phyloP scores from a whole-genome alignment of 2,113 vertebrate genomes.

The Cromileptes altivelis region DNA sequence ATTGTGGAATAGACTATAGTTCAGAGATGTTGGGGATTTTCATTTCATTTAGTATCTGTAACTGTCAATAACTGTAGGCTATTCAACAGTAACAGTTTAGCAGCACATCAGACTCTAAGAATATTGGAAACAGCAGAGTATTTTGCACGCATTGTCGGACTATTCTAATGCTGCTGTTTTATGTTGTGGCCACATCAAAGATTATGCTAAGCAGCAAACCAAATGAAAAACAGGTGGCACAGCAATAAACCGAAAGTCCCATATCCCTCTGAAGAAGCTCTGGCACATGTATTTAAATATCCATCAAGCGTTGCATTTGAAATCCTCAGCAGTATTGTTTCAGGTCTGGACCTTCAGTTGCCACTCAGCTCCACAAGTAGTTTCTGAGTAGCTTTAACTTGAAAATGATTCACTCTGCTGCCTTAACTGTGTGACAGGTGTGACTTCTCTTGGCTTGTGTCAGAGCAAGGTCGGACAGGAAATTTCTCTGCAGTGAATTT shows the following conservation, averaged over 20 bases:
- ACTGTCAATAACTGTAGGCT: not conserved
- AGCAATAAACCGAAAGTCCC: not conserved
- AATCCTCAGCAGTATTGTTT: not conserved
- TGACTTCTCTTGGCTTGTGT: not conserved
- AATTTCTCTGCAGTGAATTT: not conserved
- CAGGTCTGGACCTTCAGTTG: not conserved
- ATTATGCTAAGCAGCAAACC: not conserved
- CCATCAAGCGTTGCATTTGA: not conserved
- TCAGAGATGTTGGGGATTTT: not conserved
- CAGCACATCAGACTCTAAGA: not conserved
- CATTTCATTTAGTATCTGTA: not conserved
- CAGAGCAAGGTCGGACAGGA: not conserved
- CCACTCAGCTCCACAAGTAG: not conserved
- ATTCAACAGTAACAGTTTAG: not conserved
- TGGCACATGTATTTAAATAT: not conserved
- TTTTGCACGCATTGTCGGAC: not conserved
- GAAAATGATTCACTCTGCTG: constrained; percentile 1
- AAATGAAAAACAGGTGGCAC: constrained; percentile 10
- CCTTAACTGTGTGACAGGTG: not conserved
- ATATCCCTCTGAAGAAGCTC: not conserved
- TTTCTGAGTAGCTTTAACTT: constrained; percentile 1
- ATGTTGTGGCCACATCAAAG: constrained; percentile 14
- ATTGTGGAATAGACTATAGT: not conserved
- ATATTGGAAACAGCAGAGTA: not conserved
- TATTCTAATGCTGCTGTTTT: constrained; percentile 6